Base-by-base conservation (phyloP, 2,888 invertebrate genomes). In the Dryobota labecula region DNA sequence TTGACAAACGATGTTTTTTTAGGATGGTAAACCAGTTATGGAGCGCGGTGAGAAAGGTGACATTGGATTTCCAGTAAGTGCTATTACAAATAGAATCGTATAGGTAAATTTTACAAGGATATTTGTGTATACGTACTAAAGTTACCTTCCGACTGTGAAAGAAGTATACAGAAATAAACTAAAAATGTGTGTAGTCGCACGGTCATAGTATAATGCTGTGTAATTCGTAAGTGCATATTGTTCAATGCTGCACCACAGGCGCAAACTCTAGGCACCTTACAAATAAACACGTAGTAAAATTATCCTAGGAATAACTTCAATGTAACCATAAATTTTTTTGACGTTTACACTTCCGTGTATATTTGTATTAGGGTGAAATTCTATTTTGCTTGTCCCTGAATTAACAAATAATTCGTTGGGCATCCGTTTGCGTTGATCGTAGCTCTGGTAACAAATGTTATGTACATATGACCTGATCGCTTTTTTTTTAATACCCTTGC, bases 41-140 rank as follows among this genome's bases (percentile, higher is more conserved):
- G 24, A 30, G 45, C 75, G 53, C 33, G 72, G 76, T 27, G 76
- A 75, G 18, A 72, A 51, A 47, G 76, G 72, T 27, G 72, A 76
- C 1, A 0, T 0, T 5, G 72, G 72, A n/a, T 0, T 0, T 0
- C 45, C 66, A 27, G 72, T 72, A 47, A 72, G 72, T 70, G 38
- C 15, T 5, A 24, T 15, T 30, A 38, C 1, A 24, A 33, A 33
- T 24, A 41, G 1, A 20, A 30, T 30, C 13, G 18, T 18, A 33
- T 20, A 27, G 41, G 30, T n/a, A 54, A 54, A 20, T 36, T 8
- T 2, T 20, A 54, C 36, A 6, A 30, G 30, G n/a, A 61, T 43
- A 30, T 30, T 43, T 45, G 15, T 8, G 11, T 15, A 18, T 41
- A 27, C 11, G 24, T 41, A 60, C 11, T 13, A 20, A 41, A 11